Evolutionary conservation across 2,888 invertebrate genomes (phyloP).

Genomic region (Trachelus stipa): DNA sequence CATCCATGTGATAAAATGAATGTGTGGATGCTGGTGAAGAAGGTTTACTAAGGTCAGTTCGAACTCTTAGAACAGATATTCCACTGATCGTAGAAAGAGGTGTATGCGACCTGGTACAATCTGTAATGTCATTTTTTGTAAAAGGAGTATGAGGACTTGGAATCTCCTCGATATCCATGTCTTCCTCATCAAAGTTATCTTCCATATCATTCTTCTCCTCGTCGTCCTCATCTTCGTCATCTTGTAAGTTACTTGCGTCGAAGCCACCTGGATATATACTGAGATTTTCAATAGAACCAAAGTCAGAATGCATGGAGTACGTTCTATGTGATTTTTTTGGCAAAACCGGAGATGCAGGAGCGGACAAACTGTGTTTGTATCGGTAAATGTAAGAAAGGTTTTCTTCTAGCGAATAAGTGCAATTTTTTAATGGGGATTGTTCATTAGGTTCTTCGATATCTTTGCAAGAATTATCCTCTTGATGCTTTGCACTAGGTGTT

Average conservation of each 20-base stretch:
- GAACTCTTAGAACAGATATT: constrained; percentile 51
- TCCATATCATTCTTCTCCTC: constrained; percentile 66
- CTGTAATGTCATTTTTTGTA: constrained; percentile 40
- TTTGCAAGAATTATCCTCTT: constrained; percentile 15
- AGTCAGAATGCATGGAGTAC: constrained; percentile 51
- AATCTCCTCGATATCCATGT: constrained; percentile 60
- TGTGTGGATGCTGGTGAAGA: constrained; percentile 54
- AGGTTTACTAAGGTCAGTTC: constrained; percentile 64
- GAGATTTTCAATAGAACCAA: constrained; percentile 55
- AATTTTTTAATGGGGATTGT: not conserved
- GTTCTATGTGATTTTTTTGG: constrained; percentile 43
- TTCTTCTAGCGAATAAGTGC: not conserved
- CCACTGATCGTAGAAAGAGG: constrained; percentile 54
- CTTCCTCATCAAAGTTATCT: constrained; percentile 66
- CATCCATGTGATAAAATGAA: constrained; percentile 53
- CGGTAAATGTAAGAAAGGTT: constrained; percentile 40
- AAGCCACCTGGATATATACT: constrained; percentile 52
- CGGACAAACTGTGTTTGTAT: constrained; percentile 57
- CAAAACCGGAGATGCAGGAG: constrained; percentile 53
- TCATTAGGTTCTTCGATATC: constrained; percentile 20
- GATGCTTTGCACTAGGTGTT: constrained; percentile 28
- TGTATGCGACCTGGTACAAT: constrained; percentile 48
- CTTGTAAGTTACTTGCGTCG: constrained; percentile 45
- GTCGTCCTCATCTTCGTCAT: constrained; percentile 55
- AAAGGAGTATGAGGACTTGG: constrained; percentile 54